These are phyloP conservation scores for Aphis craccivora DNA, from an alignment of 1,140 invertebrate genomes.

Conservation along the genomic window DNA sequence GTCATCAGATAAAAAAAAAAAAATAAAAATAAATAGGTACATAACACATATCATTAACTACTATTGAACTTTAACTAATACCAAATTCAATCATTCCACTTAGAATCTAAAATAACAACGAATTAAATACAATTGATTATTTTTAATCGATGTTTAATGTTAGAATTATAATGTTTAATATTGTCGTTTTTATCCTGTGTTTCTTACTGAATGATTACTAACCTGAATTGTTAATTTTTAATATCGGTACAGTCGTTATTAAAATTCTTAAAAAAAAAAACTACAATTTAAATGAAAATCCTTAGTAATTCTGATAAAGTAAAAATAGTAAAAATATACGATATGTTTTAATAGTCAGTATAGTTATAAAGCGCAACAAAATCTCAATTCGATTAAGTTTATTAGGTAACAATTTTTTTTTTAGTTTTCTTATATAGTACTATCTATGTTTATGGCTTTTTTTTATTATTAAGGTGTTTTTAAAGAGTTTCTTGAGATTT, in stretches of 20 bases:
- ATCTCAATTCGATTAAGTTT: conserved; percentile 14
- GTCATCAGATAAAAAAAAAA: neutral
- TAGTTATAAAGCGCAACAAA: neutral
- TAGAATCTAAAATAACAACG: neutral
- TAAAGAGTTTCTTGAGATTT: neutral
- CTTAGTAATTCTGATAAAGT: neutral
- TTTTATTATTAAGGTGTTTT: neutral
- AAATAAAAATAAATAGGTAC: neutral
- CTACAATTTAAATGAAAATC: neutral
- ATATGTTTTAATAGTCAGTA: neutral
- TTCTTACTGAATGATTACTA: neutral
- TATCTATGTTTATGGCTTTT: neutral
- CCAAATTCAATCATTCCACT: neutral
- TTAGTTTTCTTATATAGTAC: neutral
- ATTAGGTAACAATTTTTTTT: neutral
- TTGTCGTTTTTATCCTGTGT: neutral
- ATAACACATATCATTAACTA: neutral
- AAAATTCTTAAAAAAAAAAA: neutral
- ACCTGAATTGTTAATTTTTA: neutral
- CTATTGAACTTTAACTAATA: neutral
- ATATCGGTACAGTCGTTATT: neutral
- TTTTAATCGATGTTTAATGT: neutral
- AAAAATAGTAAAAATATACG: neutral
- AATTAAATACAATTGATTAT: neutral
- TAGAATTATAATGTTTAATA: neutral